Percentiles rank a stretch among this genome's conserved stretches.
Conservation (phyloP, 1,140 invertebrate genomes). For the Pristionchus pacificus region DNA sequence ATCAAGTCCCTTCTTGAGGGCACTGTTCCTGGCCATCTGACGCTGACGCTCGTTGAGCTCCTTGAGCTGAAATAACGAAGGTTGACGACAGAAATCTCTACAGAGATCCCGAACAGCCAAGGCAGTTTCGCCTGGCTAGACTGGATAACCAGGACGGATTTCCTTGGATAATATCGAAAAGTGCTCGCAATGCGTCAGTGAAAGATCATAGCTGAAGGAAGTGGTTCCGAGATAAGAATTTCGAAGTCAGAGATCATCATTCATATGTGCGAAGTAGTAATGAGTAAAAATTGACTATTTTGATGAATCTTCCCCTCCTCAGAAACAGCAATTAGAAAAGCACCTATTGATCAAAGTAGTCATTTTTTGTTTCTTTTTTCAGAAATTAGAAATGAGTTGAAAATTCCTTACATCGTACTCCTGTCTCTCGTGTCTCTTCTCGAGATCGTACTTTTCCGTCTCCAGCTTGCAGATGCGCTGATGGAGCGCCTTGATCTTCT, state of each 20-base stretch:
- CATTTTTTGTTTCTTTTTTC: neutral
- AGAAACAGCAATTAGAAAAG: neutral
- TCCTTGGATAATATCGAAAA: no score
- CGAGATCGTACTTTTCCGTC: constrained; percentile 98
- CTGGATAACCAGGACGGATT: no score
- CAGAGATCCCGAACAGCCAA: no score
- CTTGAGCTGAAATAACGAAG: constrained; percentile 73
- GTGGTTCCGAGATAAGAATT: no score
- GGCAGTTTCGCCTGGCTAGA: no score
- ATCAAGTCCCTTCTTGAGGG: constrained; percentile 89
- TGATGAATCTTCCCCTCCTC: neutral
- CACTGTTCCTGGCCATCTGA: constrained; percentile 91
- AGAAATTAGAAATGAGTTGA: constrained; percentile 12
- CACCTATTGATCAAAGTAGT: neutral
- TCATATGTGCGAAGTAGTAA: neutral
- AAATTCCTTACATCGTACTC: constrained; percentile 86
- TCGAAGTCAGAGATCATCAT: neutral
- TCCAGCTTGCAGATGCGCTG: constrained; percentile 89
- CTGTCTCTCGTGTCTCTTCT: constrained; percentile 96
- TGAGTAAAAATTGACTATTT: neutral
- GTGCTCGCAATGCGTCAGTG: no score
- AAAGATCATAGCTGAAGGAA: no score
- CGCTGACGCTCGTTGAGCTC: constrained; percentile 97
- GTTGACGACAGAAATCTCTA: no score
- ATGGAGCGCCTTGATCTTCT: constrained; percentile 69